Base-by-base conservation (phyloP, 2,888 invertebrate species). In the Caenorhabditis wallacei region DNA sequence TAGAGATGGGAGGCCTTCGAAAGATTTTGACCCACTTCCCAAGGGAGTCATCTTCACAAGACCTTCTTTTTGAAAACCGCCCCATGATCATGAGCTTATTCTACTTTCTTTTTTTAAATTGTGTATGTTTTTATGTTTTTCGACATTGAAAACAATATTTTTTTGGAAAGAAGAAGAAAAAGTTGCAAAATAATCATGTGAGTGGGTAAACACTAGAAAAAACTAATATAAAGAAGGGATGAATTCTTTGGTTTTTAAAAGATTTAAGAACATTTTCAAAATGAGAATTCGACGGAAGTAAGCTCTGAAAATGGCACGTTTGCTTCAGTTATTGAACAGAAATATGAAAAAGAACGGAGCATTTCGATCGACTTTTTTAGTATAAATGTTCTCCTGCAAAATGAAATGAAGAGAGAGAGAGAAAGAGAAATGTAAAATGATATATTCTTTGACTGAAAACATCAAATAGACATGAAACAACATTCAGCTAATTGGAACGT, bases 21-120 rank as follows among this genome's bases (percentile, higher is more conserved):
- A 35, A 66, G 66, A 66, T 66, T 66, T 61, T 61, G 53, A 59
- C 70, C 70, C n/a, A 24, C 72, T 66, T 66, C 72, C 54, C 72
- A 30, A 16, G 61, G 63, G 72, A 63, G 63, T 53, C 51, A 59
- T 66, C 16, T 72, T 54, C 72, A 53, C 35, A 51, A 61, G 51
- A 57, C 59, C 59, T 59, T 51, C 56, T 48, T 48, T 40, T 57
- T 48, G 46, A 53, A 72, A 63, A 72, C 63, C 63, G 30, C 72
- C 63, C 30, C 51, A 74, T 63, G 63, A 72, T 63, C 72, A 61
- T 72, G 53, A 57, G 57, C 56, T 57, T 69, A 57, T 35, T 48
- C 57, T 43, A 57, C 46, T 70, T 26, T 26, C 56, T 30, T 43
- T 35, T 26, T 51, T 18, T 43, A 24, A 22, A 22, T 68, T 43